Evolutionary conservation across 2,797 vertebrate species (phyloP).

Genomic region (Hydrophis major): DNA sequence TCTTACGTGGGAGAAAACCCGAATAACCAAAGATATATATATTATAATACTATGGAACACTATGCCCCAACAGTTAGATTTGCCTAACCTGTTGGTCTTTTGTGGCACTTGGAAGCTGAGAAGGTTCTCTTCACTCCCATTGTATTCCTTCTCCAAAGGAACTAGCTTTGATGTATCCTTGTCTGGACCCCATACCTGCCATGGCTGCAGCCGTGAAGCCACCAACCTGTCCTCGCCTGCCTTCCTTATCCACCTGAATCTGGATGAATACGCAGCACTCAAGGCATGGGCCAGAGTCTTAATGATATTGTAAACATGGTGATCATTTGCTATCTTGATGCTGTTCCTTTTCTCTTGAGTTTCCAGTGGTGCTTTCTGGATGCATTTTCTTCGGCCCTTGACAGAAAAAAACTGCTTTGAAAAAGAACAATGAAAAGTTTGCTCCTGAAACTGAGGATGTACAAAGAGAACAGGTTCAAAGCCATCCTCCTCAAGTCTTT

Average conservation of each 20-base stretch:
- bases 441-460: not conserved
- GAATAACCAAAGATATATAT: too few species aligned
- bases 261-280: not conserved
- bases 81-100: too few species aligned
- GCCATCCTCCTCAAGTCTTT: not conserved
- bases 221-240: not conserved
- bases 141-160: too few species aligned
- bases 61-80: too few species aligned
- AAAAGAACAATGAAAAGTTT: not conserved
- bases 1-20: too few species aligned
- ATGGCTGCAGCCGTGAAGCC: not conserved
- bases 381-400: not conserved
- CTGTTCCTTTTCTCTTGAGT: not conserved
- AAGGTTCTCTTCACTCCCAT: too few species aligned
- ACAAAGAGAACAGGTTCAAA: not conserved
- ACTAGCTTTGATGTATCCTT: too few species aligned
- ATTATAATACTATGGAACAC: too few species aligned
- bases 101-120: too few species aligned
- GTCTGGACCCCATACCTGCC: not conserved
- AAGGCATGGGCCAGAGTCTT: not conserved
- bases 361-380: not conserved
- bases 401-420: not conserved
- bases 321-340: not conserved
- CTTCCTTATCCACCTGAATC: not conserved
- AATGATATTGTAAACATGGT: not conserved